A percentile compares a stretch with the other conserved stretches of the same genome.
Evolutionary conservation across 2,113 vertebrate genomes (phyloP).

Genomic region (Marcusenius ussheri): DNA sequence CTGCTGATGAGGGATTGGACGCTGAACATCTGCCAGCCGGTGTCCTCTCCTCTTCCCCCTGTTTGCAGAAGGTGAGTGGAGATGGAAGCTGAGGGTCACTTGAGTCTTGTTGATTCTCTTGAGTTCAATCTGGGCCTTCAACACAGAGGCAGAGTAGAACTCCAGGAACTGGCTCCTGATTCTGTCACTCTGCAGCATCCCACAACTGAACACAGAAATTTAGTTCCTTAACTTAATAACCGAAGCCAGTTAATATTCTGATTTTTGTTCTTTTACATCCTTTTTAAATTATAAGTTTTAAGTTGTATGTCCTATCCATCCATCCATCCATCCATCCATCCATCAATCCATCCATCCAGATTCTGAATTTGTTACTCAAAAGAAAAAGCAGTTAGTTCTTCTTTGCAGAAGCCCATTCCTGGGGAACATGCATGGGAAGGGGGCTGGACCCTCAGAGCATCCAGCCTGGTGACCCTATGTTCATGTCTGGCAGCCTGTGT

Average conservation of each 20-base stretch:
- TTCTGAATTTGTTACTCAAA: background rate
- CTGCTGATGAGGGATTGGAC: background rate
- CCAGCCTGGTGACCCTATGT: background rate
- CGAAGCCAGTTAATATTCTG: background rate
- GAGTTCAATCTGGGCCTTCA: background rate
- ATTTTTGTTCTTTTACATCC: background rate
- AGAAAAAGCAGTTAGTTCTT: background rate
- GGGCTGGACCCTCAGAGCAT: background rate
- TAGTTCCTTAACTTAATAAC: background rate
- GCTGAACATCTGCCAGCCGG: background rate
- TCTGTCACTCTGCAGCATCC: background rate
- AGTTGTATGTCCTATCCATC: background rate
- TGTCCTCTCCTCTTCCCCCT: background rate
- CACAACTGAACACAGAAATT: background rate
- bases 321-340: background rate
- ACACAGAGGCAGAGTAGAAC: background rate
- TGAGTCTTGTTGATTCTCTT: background rate
- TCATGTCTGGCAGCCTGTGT: background rate
- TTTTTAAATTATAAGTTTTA: background rate
- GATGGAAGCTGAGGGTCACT: background rate
- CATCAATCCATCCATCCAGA: background rate
- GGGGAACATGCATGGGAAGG: background rate
- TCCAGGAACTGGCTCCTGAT: background rate
- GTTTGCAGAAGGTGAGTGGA: background rate
- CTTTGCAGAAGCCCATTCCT: background rate